Evolutionary conservation across 2,797 vertebrate species (phyloP), one percentile per base, ranked within the genome.

Genomic region (Glossophaga mutica): DNA sequence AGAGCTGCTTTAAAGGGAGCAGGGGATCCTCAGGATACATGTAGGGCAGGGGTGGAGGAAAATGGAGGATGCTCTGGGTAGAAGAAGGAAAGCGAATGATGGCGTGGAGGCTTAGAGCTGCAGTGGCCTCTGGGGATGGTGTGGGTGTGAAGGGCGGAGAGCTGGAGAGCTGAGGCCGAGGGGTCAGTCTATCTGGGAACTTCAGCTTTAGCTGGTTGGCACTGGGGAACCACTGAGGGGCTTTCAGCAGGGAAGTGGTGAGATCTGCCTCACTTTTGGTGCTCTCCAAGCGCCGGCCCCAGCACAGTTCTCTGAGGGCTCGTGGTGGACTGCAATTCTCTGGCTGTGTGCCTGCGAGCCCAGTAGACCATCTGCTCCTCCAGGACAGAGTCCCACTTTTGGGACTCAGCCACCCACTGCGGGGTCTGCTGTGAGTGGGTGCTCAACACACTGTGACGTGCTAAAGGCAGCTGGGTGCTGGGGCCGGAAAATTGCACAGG

Each of bases 401-500:
- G 21, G 26, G 76, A 57, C 29, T 39, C 90, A 34, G 48, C 19
- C 10, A 14, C 39, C 15, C 26, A 18, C 3, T 1, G 32, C 65
- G 48, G 48, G 71, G 15, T 21, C 48, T 57, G 0, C 46, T 4
- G 12, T 7, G 52, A 44, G 8, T 1, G 5, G 34, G 6, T 5
- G 12, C 44, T 93, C 24, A 2, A 22, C 22, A 26, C 3, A 11
- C 22, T 21, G 22, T 26, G 15, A 1, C 1, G 16, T 48, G 70
- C 62, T 86, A 22, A 3, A 48, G 19, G 44, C 3, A n/a, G 48
- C 34, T 55, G 70, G 78, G 42, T n/a, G 26, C 42, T 42, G 70
- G 62, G 16, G 46, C 18, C 3, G 0, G 16, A 29, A 12, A 5
- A 12, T 3, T 2, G 34, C 32, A 21, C n/a, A 48, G 0, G 42